phyloP scores from a whole-genome alignment of 1,140 invertebrate species.

The Macrocentrus cingulum region DNA sequence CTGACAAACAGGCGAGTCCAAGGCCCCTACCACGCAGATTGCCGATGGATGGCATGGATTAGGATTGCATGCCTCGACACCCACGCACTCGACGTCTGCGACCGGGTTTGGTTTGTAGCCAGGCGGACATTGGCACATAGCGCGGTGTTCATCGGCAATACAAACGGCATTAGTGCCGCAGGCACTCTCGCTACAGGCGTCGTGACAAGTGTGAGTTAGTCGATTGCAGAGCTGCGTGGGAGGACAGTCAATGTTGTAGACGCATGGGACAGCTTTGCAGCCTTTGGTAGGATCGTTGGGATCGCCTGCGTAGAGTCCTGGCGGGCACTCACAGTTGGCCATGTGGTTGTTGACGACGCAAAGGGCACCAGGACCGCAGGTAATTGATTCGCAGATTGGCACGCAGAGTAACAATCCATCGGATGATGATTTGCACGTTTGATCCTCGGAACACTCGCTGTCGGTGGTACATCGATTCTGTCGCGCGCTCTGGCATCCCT shows the following conservation, averaged over 20 bases:
- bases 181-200: constrained; percentile 77
- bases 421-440: constrained; percentile 65
- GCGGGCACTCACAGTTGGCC: constrained; percentile 84
- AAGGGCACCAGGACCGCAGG: constrained; percentile 81
- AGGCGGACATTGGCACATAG: constrained; percentile 80
- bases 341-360: constrained; percentile 86
- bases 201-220: constrained; percentile 77
- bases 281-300: constrained; percentile 74
- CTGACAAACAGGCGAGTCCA: constrained; percentile 65
- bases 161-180: constrained; percentile 88
- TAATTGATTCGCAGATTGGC: constrained; percentile 72
- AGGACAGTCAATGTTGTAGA: constrained; percentile 82
- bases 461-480: constrained; percentile 78
- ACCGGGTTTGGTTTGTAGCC: constrained; percentile 78
- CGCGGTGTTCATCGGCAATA: constrained; percentile 79
- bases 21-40: constrained; percentile 67
- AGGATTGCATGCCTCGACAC: constrained; percentile 69
- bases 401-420: constrained; percentile 64
- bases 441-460: constrained; percentile 78
- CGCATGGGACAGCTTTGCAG: constrained; percentile 78
- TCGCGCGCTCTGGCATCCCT: constrained; percentile 73
- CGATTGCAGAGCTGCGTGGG: constrained; percentile 77
- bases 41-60: constrained; percentile 81
- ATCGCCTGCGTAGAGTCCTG: constrained; percentile 80
- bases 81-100: constrained; percentile 76